A percentile compares a stretch with the other conserved stretches of the same genome.
These are phyloP conservation scores for Drosophila subquinaria DNA, from an alignment of 2,888 invertebrate species.

Conservation along the genomic window DNA sequence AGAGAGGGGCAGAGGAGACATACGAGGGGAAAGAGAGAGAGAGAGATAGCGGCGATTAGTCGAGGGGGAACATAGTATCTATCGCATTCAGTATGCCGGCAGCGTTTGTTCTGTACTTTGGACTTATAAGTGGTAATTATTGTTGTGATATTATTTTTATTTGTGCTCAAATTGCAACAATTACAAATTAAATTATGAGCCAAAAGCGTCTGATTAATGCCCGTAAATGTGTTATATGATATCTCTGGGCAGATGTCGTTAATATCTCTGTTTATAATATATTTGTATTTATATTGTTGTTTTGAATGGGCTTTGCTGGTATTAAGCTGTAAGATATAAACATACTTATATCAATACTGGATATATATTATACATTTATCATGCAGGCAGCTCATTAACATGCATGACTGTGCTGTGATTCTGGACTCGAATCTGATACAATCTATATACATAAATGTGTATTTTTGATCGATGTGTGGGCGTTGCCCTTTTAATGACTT, in stretches of 20 bases:
- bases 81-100: conserved; percentile 42
- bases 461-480: conserved; percentile 27
- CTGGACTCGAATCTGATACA: conserved; percentile 41
- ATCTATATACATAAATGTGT: background rate
- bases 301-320: conserved; percentile 42
- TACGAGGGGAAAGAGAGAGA: background rate
- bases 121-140: conserved; percentile 44
- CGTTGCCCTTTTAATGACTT: conserved; percentile 45
- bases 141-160: conserved; percentile 32
- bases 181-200: conserved; percentile 69
- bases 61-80: conserved; percentile 1
- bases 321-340: conserved; percentile 42
- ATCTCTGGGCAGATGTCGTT: conserved; percentile 46
- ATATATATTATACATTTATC: conserved; percentile 4
- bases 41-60: conserved; percentile 2
- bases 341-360: conserved; percentile 11
- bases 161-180: conserved; percentile 67
- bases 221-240: conserved; percentile 58
- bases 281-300: conserved; percentile 20
- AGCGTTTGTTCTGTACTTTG: conserved; percentile 47
- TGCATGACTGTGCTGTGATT: conserved; percentile 45
- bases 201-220: conserved; percentile 68
- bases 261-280: conserved; percentile 25
- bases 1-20: background rate
- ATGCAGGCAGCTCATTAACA: conserved; percentile 41